Evolutionary conservation across 1,140 invertebrate genomes (phyloP).

Genomic region (Trinorchestia longiramus): DNA sequence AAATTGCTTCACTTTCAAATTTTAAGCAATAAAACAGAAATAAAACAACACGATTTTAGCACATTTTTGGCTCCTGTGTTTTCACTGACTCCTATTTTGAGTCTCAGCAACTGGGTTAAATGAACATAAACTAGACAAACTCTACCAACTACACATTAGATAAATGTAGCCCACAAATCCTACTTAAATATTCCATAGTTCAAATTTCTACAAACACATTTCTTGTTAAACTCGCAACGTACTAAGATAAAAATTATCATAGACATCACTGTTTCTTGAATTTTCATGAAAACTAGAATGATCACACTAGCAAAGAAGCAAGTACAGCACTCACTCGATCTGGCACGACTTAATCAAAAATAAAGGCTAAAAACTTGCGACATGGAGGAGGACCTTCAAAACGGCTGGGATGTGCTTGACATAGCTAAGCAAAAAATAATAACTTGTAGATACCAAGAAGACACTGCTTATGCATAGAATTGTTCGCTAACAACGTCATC

Average conservation of each 20-base stretch:
- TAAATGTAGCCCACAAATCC: background rate
- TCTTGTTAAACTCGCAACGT: background rate
- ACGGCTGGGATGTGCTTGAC: background rate
- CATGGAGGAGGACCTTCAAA: background rate
- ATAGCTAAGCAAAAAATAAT: background rate
- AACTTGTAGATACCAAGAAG: background rate
- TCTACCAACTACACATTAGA: background rate
- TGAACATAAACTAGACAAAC: background rate
- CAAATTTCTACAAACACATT: background rate
- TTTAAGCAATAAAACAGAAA: background rate
- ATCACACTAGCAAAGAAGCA: background rate
- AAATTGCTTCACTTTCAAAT: background rate
- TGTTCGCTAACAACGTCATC: background rate
- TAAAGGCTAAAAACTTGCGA: background rate
- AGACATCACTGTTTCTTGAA: background rate
- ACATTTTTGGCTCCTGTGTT: background rate
- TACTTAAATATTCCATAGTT: background rate
- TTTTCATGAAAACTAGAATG: background rate
- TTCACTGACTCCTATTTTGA: background rate
- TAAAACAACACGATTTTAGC: background rate
- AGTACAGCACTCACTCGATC: background rate
- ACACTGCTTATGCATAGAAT: background rate
- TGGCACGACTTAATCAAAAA: background rate
- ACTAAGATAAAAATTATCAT: too few relatives aligned
- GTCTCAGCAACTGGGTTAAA: too few relatives aligned